Conservation (phyloP, 2,113 vertebrate species). For the Corythaeola cristata region DNA sequence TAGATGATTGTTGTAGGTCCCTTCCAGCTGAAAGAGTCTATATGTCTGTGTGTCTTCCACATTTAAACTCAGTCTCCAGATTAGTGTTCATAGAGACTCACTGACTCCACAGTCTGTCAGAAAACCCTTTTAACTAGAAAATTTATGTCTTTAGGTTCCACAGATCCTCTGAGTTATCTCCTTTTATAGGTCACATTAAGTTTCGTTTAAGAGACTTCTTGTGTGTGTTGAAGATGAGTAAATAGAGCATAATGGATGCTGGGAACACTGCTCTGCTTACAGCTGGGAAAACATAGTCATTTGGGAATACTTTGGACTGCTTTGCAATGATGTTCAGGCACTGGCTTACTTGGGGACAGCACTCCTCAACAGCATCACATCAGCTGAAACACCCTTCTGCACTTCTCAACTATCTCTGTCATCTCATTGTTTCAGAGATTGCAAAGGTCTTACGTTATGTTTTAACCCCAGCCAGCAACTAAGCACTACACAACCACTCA, state of each 20-base stretch:
- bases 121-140: neutral
- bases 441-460: neutral
- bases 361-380: neutral
- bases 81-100: neutral
- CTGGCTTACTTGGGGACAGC: too few species aligned
- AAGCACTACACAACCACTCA: too few species aligned
- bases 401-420: neutral
- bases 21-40: neutral
- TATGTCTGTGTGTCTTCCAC: neutral
- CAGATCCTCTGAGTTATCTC: neutral
- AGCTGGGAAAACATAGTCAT: neutral
- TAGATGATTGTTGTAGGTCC: rapidly evolving
- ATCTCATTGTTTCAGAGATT: neutral
- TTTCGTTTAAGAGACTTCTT: neutral
- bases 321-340: neutral
- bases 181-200: neutral
- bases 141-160: neutral
- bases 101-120: neutral
- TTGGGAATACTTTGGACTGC: neutral
- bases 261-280: neutral
- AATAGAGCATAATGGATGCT: neutral
- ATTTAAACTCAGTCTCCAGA: neutral
- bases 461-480: too few species aligned
- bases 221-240: neutral
- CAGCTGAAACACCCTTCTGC: neutral